phyloP scores from a whole-genome alignment of 2,888 invertebrate species.

The Diaprepes abbreviatus region DNA sequence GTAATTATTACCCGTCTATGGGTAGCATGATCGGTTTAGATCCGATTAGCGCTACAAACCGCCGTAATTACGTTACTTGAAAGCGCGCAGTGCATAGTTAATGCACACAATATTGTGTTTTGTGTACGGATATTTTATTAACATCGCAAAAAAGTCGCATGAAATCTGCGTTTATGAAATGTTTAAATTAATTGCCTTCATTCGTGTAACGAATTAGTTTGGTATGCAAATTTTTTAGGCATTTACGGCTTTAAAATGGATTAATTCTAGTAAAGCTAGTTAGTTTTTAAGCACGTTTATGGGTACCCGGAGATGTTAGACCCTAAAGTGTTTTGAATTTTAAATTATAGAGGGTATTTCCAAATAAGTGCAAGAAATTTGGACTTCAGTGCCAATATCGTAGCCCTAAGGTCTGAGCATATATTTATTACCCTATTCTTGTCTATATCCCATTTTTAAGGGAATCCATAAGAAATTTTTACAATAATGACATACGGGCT shows the following conservation, averaged over 20 bases:
- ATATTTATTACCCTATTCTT: too few species aligned
- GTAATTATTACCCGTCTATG: slow-evolving; percentile 60
- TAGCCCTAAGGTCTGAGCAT: too few species aligned
- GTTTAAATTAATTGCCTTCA: slow-evolving; percentile 9
- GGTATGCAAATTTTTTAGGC: background rate
- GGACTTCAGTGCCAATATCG: too few species aligned
- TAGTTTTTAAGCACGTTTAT: background rate
- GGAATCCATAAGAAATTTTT: too few species aligned
- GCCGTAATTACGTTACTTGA: slow-evolving; percentile 62
- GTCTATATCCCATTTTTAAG: too few species aligned
- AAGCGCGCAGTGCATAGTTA: slow-evolving; percentile 60
- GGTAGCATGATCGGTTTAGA: slow-evolving; percentile 61
- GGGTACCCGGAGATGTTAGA: too few species aligned
- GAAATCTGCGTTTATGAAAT: slow-evolving; percentile 6
- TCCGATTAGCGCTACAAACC: slow-evolving; percentile 55
- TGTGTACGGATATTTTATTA: slow-evolving; percentile 18
- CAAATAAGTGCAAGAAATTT: too few species aligned
- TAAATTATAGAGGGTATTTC: too few species aligned
- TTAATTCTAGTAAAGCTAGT: background rate
- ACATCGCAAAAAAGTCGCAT: slow-evolving; percentile 5
- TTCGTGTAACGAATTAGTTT: slow-evolving; percentile 15
- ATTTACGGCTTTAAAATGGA: background rate
- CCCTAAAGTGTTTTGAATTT: too few species aligned
- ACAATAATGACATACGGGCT: too few species aligned
- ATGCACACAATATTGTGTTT: slow-evolving; percentile 46